phyloP scores from a whole-genome alignment of 2,888 invertebrate species.

The Agonopterix alstromeriana region DNA sequence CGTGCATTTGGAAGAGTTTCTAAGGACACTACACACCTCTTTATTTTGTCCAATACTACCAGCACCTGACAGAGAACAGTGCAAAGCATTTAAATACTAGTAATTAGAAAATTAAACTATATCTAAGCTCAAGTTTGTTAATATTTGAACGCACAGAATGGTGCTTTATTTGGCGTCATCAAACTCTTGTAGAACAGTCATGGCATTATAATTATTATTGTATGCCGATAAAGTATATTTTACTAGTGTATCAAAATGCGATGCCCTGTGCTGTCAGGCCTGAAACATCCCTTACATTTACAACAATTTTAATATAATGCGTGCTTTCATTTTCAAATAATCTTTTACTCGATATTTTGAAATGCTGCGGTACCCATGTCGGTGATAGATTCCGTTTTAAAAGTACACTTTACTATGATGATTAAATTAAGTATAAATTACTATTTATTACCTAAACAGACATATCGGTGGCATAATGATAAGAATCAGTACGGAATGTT shows the following conservation, averaged over 20 bases:
- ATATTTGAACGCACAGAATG: too few relatives aligned
- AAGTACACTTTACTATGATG: constrained; percentile 18
- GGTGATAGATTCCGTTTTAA: too few relatives aligned
- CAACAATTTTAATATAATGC: background rate
- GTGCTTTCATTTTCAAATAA: too few relatives aligned
- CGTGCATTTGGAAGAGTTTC: constrained; percentile 50
- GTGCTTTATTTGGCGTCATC: too few relatives aligned
- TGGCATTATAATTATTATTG: constrained; percentile 37
- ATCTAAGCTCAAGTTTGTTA: too few relatives aligned
- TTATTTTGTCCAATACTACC: too few relatives aligned
- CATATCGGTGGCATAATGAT: constrained; percentile 44
- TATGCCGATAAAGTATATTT: background rate
- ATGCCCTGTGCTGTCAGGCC: too few relatives aligned
- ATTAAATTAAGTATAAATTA: constrained; percentile 14
- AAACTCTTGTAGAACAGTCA: background rate
- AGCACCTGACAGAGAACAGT: too few relatives aligned
- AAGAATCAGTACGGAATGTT: constrained; percentile 47
- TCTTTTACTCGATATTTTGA: constrained; percentile 9
- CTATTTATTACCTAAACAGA: constrained; percentile 24
- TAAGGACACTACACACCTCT: constrained; percentile 43
- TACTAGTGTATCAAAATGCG: too few relatives aligned
- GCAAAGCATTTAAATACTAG: too few relatives aligned
- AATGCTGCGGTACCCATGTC: constrained; percentile 50
- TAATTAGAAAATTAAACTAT: too few relatives aligned
- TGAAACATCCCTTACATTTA: background rate